Evolutionary conservation across 1,140 invertebrate species (phyloP), one percentile per base, ranked within the genome.

Genomic region (Atta cephalotes): DNA sequence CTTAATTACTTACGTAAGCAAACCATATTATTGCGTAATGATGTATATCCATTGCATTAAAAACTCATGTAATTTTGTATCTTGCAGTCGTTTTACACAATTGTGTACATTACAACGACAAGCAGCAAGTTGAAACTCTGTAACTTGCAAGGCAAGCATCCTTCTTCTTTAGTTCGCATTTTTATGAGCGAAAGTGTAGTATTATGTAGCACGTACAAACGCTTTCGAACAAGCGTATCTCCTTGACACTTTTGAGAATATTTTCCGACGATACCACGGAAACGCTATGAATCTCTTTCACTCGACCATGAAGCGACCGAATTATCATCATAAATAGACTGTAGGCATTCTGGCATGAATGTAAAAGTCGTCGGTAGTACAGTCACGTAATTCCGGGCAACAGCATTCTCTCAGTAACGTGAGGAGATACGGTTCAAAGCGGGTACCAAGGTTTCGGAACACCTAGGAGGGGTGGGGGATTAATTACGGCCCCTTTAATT

Each of bases 401-500:
- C 53, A 60, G 21, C 25, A 45, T 62, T 35, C 70, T 62, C 56
- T n/a, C 70, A 63, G 51, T 71, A 81, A 60, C 66, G 56, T 25
- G 80, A 84, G 80, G 70, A 84, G 70, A 84, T 76, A 84, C 70
- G 80, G 70, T 84, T 84, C 80, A 84, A 74, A 84, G 80, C 80
- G 53, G 39, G 56, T 18, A 62, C 31, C 80, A 84, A 84, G 80
- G 56, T 74, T 84, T 76, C 70, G 45, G 68, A 51, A 49, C 39
- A 51, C 18, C 56, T 62, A 62, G 60, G 25, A 9, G n/a, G 35
- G 31, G 31, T 45, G 53, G 80, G 70, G 70, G 80, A 84, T 84
- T 84, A 84, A 84, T 84, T 84, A 84, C 70, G 58, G 56, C 70
- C 39, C 70, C 53, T 72, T 84, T 84, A 84, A 84, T 84, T 84